Conservation (phyloP, 2,113 vertebrate genomes). For the Deroptyus accipitrinus region DNA sequence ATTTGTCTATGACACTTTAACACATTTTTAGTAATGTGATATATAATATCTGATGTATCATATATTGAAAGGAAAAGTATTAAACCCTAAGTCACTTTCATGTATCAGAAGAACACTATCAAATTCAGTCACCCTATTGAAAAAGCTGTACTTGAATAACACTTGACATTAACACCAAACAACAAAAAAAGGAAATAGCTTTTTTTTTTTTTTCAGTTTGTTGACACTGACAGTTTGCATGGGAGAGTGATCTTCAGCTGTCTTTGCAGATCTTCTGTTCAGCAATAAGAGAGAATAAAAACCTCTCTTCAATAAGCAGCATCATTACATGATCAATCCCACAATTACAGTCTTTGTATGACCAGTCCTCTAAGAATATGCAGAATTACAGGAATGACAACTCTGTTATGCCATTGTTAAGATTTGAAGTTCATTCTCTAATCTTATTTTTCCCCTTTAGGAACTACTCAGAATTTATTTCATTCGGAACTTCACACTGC, state of each 20-base stretch:
- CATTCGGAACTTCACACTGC: background rate
- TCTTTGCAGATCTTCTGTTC: background rate
- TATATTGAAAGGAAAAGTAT: background rate
- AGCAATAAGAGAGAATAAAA: background rate
- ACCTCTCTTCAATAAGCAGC: background rate
- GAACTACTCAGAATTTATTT: background rate
- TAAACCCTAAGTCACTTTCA: background rate
- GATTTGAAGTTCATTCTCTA: background rate
- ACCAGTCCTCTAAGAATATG: background rate
- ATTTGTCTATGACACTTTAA: background rate
- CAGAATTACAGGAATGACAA: background rate
- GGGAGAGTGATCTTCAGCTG: background rate
- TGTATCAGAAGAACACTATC: background rate
- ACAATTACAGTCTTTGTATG: background rate
- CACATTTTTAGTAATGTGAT: background rate
- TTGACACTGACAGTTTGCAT: background rate
- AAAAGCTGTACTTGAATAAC: background rate
- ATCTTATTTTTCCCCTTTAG: background rate
- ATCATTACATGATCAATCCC: background rate
- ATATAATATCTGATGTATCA: background rate
- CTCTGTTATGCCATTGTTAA: background rate
- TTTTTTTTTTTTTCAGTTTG: background rate
- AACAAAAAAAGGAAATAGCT: background rate
- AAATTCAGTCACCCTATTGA: background rate
- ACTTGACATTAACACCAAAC: background rate